Base-by-base conservation (phyloP, 2,888 invertebrate species). In the Argyresthia albistria region DNA sequence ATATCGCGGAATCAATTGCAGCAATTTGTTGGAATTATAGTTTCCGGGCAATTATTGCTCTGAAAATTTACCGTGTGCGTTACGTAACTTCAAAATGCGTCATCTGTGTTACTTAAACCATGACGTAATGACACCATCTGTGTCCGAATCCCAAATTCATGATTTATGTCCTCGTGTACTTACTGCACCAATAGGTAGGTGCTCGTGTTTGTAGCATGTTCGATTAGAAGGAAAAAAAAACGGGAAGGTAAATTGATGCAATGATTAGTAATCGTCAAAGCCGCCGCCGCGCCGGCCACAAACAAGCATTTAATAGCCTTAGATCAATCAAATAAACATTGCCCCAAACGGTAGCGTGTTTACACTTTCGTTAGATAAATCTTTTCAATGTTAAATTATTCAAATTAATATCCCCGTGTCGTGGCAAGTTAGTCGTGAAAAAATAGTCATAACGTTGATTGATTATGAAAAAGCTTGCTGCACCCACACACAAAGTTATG, bases 401-500 rank as follows among this genome's bases (percentile, higher is more conserved):
- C 35, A 35, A 46, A 16, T 50, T 42, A 36, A 45, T 46, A 25
- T 25, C 25, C 2, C 25, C 25, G 45, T 52, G 25, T 52, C 37
- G 37, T 37, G 37, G n/a, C 45, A 49, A 48, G 47, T 47, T 47
- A 52, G 47, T 25, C 52, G 48, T 52, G 52, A 52, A 52, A 52
- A 42, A 14, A n/a, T 11, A 8, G 25, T 50, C 15, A 36, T 11
- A 36, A 43, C 14, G 15, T 53, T 54, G 54, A 55, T 51, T 55
- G 57, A 56, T 57, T 52, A 48, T 11, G 43, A 42, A 50, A 35
- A 52, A 47, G 56, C 53, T 39, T 16, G 25, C n/a, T 10, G 50
- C 14, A 56, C 55, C 55, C 52, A 53, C 53, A 51, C 47, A 55
- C 51, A 46, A 53, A 59, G 62, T 71, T 72, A 69, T 73, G 72